Percentiles rank a stretch among this genome's conserved stretches.
These are phyloP conservation scores for Mobula hypostoma DNA, from an alignment of 2,113 vertebrate genomes.

Conservation along the genomic window DNA sequence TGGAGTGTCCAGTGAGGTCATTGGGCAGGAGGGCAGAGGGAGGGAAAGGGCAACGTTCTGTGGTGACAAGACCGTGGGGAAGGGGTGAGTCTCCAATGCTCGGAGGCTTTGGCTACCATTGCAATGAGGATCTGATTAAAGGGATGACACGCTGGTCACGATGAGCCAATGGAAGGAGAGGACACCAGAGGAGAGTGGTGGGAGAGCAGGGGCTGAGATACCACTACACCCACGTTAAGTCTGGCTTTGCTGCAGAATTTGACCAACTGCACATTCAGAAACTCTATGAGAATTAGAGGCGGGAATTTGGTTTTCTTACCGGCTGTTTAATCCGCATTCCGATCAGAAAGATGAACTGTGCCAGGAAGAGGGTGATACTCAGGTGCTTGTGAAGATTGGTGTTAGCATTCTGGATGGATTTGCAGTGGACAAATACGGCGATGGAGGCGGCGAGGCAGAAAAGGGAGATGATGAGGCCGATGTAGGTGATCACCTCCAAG, in stretches of 20 bases:
- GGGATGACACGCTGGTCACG: too few species aligned
- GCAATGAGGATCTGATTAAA: too few species aligned
- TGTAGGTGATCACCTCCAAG: not conserved
- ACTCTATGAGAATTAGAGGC: not conserved
- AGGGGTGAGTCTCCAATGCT: too few species aligned
- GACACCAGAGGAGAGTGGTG: not conserved
- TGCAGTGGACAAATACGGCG: not conserved
- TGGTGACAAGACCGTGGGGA: too few species aligned
- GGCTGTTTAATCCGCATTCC: not conserved
- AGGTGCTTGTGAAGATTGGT: conserved; percentile 26
- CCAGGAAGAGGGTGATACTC: conserved; percentile 29
- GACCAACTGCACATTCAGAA: too few species aligned
- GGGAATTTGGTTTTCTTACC: not conserved
- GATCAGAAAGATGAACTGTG: conserved; percentile 26
- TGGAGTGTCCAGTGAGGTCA: too few species aligned
- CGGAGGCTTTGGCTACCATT: too few species aligned
- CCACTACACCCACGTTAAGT: not conserved
- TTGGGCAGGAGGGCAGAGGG: too few species aligned
- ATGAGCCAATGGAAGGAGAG: too few species aligned
- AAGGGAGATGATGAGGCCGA: not conserved
- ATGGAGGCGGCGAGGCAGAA: not conserved
- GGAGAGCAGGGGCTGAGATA: not conserved
- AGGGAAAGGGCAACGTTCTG: too few species aligned
- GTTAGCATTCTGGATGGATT: not conserved
- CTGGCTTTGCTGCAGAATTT: not conserved